A percentile compares a stretch with the other conserved stretches of the same genome.
phyloP scores from a whole-genome alignment of 2,888 invertebrate species.

The Eustalomyia histrio region DNA sequence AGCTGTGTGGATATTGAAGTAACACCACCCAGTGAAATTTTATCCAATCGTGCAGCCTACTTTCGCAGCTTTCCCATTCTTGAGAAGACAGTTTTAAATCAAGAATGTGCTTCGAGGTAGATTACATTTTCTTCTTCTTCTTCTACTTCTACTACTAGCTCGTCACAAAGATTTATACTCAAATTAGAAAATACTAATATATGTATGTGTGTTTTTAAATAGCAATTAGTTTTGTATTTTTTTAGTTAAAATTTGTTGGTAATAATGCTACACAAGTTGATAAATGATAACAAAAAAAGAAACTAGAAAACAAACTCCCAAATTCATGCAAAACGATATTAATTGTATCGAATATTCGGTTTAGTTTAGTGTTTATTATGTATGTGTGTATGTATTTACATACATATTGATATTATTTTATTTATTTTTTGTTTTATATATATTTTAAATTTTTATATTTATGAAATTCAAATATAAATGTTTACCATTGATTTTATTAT shows the following conservation, averaged over 20 bases:
- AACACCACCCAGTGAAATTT: slow-evolving; percentile 88
- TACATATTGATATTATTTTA: slow-evolving; percentile 55
- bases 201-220: background rate
- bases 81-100: slow-evolving; percentile 87
- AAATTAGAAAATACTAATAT: slow-evolving; percentile 46
- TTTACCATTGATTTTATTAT: slow-evolving; percentile 48
- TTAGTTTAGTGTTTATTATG: slow-evolving; percentile 39
- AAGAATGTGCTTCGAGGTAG: slow-evolving; percentile 86
- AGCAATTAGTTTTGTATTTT: slow-evolving; percentile 41
- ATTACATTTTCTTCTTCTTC: slow-evolving; percentile 62
- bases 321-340: slow-evolving; percentile 47
- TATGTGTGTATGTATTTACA: slow-evolving; percentile 49
- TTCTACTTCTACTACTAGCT: slow-evolving; percentile 41
- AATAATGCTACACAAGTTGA: slow-evolving; percentile 21
- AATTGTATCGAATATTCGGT: slow-evolving; percentile 54
- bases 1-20: slow-evolving; percentile 90
- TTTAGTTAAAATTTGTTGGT: slow-evolving; percentile 49
- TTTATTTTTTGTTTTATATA: slow-evolving; percentile 47
- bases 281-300: slow-evolving; percentile 17
- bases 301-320: slow-evolving; percentile 18
- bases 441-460: slow-evolving; percentile 47
- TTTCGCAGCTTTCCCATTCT: slow-evolving; percentile 92
- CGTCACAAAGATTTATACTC: slow-evolving; percentile 59
- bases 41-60: slow-evolving; percentile 86
- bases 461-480: slow-evolving; percentile 42